Percentiles rank a stretch among this genome's conserved stretches.
Conservation (phyloP, 2,113 vertebrate genomes). For the Chinchilla lanigera region DNA sequence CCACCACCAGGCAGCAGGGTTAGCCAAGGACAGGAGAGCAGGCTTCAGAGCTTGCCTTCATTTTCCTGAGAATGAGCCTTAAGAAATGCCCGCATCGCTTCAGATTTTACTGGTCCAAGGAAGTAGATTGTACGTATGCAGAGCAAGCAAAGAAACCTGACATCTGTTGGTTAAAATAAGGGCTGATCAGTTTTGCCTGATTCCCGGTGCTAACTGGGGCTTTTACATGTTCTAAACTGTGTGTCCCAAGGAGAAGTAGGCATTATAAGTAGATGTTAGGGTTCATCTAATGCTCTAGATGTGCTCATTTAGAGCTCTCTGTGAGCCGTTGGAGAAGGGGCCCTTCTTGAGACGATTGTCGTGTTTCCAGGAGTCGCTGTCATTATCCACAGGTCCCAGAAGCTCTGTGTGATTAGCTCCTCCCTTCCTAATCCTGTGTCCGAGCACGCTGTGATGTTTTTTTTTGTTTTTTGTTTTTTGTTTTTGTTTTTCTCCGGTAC, state of each 20-base stretch:
- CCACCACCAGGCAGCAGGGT: fast-evolving
- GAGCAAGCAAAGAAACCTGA: not conserved
- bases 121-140: not conserved
- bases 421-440: not conserved
- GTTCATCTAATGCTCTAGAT: not conserved
- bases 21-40: not conserved
- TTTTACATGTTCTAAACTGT: conserved; percentile 14
- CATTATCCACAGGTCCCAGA: not conserved
- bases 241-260: not conserved
- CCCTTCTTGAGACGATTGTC: not conserved
- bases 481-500: too few species aligned
- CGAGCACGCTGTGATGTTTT: not conserved
- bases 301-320: not conserved
- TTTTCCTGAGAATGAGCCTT: not conserved
- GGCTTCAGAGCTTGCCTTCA: not conserved
- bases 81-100: not conserved
- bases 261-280: not conserved
- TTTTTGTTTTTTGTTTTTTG: too few species aligned
- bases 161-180: not conserved
- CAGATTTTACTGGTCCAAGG: not conserved
- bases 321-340: not conserved
- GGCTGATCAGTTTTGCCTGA: not conserved
- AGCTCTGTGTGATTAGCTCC: not conserved
- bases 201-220: not conserved
- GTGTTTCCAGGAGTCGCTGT: not conserved